Percentiles rank a stretch among this genome's conserved stretches.
Conservation (phyloP, 2,888 invertebrate species). For the Calliscelio sp. region DNA sequence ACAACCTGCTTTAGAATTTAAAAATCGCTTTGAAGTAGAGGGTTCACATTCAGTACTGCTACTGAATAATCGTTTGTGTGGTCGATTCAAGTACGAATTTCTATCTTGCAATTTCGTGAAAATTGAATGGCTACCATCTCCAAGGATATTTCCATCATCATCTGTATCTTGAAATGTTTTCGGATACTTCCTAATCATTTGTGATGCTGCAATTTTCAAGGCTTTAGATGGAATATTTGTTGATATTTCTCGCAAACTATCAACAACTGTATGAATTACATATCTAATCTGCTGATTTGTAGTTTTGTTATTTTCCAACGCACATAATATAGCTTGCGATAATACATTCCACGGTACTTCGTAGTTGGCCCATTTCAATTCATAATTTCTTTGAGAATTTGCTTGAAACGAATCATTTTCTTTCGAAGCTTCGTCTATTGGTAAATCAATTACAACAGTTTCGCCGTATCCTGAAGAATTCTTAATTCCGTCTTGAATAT, state of each 20-base stretch:
- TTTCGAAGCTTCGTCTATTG: not conserved
- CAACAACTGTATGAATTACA: slow-evolving; percentile 46
- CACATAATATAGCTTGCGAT: not conserved
- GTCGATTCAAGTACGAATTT: slow-evolving; percentile 76
- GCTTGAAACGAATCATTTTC: not conserved
- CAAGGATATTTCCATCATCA: slow-evolving; percentile 74
- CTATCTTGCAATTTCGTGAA: slow-evolving; percentile 72
- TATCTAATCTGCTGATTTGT: not conserved
- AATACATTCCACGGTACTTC: slow-evolving; percentile 16
- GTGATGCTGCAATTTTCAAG: slow-evolving; percentile 71
- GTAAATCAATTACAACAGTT: not conserved
- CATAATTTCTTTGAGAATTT: slow-evolving; percentile 7
- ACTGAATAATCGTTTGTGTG: slow-evolving; percentile 11
- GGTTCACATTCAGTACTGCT: not conserved
- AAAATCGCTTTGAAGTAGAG: not conserved
- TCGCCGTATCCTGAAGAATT: slow-evolving; percentile 7
- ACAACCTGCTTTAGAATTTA: slow-evolving; percentile 10
- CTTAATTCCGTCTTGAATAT: not conserved
- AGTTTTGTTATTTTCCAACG: not conserved
- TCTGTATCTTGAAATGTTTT: slow-evolving; percentile 75
- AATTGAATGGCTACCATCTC: slow-evolving; percentile 73
- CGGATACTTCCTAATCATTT: slow-evolving; percentile 74
- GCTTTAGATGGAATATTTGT: slow-evolving; percentile 69
- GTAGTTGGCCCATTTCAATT: slow-evolving; percentile 14
- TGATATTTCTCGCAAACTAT: slow-evolving; percentile 71